These are phyloP conservation scores for Ptyas mucosa DNA, from an alignment of 2,113 vertebrate species.

Conservation along the genomic window DNA sequence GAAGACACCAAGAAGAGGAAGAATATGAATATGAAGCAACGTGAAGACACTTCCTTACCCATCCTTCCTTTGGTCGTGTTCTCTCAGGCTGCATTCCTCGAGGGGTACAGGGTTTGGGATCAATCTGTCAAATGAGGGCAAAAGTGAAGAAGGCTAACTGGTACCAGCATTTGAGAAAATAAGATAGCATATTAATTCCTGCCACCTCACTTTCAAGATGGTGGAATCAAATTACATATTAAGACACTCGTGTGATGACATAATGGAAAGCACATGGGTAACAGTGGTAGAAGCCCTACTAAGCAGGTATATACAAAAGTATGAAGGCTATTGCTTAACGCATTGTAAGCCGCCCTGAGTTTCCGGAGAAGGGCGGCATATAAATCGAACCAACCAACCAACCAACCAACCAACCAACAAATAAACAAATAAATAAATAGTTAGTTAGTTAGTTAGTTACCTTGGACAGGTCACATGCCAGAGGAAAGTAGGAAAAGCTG, in stretches of 20 bases:
- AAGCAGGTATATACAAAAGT: no score
- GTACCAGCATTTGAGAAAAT: background rate
- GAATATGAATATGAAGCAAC: background rate
- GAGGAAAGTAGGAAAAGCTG: background rate
- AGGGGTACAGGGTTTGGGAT: constrained; percentile 98
- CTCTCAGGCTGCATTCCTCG: constrained; percentile 98
- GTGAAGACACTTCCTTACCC: constrained; percentile 77
- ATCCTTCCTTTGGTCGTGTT: constrained; percentile 92
- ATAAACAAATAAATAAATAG: no score
- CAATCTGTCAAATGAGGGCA: constrained; percentile 77
- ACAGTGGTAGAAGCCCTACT: background rate
- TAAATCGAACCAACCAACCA: no score
- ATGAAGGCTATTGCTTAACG: no score
- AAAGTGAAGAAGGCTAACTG: background rate
- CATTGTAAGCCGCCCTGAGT: no score
- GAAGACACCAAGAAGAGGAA: background rate
- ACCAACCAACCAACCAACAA: no score
- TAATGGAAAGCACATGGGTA: background rate
- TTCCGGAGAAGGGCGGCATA: no score
- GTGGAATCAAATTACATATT: background rate
- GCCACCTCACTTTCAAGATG: background rate
- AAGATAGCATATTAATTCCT: background rate
- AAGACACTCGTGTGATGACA: background rate
- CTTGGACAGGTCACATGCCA: background rate
- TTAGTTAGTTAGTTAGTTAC: no score